Base-by-base conservation (phyloP, 1,140 invertebrate genomes). In the Centruroides vittatus region DNA sequence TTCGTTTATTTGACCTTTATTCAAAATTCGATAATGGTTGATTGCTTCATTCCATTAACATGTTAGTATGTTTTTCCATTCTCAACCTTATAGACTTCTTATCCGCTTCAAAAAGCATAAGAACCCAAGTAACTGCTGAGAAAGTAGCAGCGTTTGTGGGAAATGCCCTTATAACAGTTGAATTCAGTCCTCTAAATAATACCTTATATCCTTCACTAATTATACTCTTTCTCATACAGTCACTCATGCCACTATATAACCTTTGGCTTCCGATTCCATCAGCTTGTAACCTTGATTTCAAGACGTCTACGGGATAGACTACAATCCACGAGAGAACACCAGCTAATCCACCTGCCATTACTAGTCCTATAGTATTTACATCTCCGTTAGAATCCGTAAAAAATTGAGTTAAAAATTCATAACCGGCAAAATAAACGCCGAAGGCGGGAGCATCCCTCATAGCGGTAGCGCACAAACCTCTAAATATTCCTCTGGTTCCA, bases 121-220 rank as follows among this genome's bases (percentile, higher is more conserved):
- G 41, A 41, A 41, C 41, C 41, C 41, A 41, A 41, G 41, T 41
- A 6, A 41, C 41, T 41, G 51, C 51, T 6, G 5, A 53, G 70
- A 95, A 94, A 47, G 88, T 92, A 3, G 86, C 87, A 0, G 89
- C 92, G 69, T 95, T 96, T n/a, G 86, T 86, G 0, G 92, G 89
- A 74, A 95, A 94, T 1, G 92, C 89, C 48, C 92, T 78, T 47
- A 93, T 71, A 12, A 89, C 71, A 0, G 89, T 86, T 1, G 89
- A 86, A 10, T 78, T 80, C 0, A 93, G 68, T 0, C 89, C 89
- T 10, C 84, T 74, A 34, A 80, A 78, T 60, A 93, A 76, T 61
- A 82, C 85, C 0, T 67, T 63, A 60, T 80, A 76, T 0, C 89
- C 89, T 69, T 92, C 88, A 0, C 72, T 68, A 35, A 72, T 72